phyloP scores from a whole-genome alignment of 1,140 invertebrate species.

The Drosophila melanogaster region Release_6_plus_ISO1_MT NT_037436.4:9939001-9939500 shows the following conservation, averaged over 20 bases:
- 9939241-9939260: too few relatives aligned
- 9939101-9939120: neutral
- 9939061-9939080: neutral
- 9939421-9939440: conserved; percentile 34
- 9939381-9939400: conserved; percentile 68
- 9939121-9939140: neutral
- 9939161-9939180: neutral
- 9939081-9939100: neutral
- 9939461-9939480: conserved; percentile 22
- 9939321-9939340: conserved; percentile 12
- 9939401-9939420: conserved; percentile 59
- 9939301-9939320: neutral
- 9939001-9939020: conserved; percentile 1
- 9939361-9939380: conserved; percentile 12
- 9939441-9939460: conserved; percentile 3
- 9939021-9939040: conserved; percentile 9
- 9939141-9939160: too few relatives aligned
- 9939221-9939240: too few relatives aligned
- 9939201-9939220: too few relatives aligned
- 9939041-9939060: neutral
- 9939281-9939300: neutral
- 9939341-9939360: conserved; percentile 10
- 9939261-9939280: neutral
- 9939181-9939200: too few relatives aligned
- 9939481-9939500: conserved; percentile 44